A percentile compares a stretch with the other conserved stretches of the same genome.
phyloP scores from a whole-genome alignment of 2,888 invertebrate species.

The Chymomyza amoena region DNA sequence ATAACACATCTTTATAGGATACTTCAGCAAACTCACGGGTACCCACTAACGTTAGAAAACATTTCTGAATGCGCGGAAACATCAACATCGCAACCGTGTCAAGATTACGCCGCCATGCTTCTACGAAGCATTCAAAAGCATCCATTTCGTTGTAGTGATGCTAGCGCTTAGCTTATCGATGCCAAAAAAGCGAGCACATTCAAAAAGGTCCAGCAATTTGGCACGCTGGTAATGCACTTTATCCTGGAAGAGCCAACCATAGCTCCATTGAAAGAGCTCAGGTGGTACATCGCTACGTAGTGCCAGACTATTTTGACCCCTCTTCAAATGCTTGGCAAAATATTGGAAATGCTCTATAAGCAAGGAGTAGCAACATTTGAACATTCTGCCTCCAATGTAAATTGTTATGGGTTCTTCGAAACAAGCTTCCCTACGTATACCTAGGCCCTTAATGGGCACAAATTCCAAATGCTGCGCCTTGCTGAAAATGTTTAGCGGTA shows the following conservation, averaged over 20 bases:
- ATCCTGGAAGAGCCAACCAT: not conserved
- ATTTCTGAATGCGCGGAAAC: not conserved
- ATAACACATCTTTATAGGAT: not conserved
- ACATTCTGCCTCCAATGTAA: not conserved
- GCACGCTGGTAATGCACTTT: not conserved
- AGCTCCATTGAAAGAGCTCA: not conserved
- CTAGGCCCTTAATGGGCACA: constrained; percentile 1
- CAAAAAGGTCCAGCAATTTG: not conserved
- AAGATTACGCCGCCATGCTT: not conserved
- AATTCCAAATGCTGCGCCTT: not conserved
- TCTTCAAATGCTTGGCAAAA: not conserved
- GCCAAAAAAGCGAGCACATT: not conserved
- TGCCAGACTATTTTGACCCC: not conserved
- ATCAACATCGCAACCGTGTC: not conserved
- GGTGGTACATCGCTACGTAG: not conserved
- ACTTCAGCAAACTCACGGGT: not conserved
- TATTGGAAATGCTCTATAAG: not conserved
- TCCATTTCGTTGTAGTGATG: not conserved
- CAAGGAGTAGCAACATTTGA: not conserved
- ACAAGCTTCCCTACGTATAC: not conserved
- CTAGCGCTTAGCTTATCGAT: not conserved
- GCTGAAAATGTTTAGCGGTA: not conserved
- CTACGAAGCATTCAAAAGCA: not conserved
- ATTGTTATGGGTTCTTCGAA: not conserved
- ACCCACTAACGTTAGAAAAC: not conserved